phyloP scores from a whole-genome alignment of 1,140 invertebrate species.

The Megathymus violae region DNA sequence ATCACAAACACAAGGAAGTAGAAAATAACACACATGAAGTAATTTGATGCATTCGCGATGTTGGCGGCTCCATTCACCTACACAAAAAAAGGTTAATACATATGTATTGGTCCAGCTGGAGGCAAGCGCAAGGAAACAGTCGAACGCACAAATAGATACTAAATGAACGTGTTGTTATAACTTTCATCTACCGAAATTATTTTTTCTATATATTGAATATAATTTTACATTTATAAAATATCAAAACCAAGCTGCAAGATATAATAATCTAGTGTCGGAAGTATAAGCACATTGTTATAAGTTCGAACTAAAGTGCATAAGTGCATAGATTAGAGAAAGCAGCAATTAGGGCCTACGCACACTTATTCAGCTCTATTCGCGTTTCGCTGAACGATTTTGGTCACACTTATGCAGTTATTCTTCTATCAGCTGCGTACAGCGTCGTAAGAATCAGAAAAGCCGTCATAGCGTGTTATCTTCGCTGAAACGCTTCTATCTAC shows the following conservation, averaged over 20 bases:
- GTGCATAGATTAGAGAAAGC: too few species aligned
- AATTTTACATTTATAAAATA: not conserved
- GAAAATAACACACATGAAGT: constrained; percentile 23
- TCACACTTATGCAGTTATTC: too few species aligned
- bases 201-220: constrained; percentile 1
- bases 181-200: not conserved
- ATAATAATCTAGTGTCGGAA: not conserved
- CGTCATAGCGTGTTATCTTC: too few species aligned
- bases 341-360: too few species aligned
- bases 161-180: too few species aligned
- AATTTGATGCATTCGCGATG: constrained; percentile 8
- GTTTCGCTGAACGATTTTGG: too few species aligned
- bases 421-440: too few species aligned
- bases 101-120: constrained; percentile 21
- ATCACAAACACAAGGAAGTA: constrained; percentile 41
- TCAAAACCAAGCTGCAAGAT: not conserved
- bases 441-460: too few species aligned
- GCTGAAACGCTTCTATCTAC: too few species aligned
- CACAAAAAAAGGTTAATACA: constrained; percentile 37
- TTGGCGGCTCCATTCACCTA: constrained; percentile 33
- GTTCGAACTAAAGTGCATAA: too few species aligned
- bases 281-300: not conserved
- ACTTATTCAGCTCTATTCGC: too few species aligned
- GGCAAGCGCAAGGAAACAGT: not conserved
- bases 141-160: too few species aligned